Evolutionary conservation across 2,888 invertebrate genomes (phyloP).

Genomic region (Hyalella azteca): DNA sequence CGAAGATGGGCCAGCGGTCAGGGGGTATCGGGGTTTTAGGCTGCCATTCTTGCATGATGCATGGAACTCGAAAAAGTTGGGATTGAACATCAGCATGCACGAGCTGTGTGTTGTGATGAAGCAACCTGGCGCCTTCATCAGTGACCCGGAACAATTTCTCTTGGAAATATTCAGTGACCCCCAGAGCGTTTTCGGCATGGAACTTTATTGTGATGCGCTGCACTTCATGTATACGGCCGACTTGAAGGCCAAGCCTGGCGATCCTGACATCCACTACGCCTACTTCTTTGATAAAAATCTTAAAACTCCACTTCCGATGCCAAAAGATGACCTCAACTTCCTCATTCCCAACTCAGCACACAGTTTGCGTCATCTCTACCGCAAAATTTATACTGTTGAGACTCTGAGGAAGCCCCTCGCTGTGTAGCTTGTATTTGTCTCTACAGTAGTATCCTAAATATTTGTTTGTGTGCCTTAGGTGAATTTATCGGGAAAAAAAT

Average conservation of each 20-base stretch:
- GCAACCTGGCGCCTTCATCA: neutral
- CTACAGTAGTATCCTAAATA: no score
- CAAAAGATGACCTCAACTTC: conserved; percentile 6
- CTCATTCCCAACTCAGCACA: neutral
- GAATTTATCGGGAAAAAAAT: no score
- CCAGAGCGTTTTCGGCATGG: neutral
- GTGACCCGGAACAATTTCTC: neutral
- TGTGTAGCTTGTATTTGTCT: neutral
- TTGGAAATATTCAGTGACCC: neutral
- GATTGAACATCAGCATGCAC: conserved; percentile 4
- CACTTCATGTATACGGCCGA: conserved; percentile 1
- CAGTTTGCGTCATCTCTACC: no score
- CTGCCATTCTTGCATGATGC: neutral
- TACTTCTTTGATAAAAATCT: neutral
- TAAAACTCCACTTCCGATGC: neutral
- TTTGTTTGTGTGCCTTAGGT: no score
- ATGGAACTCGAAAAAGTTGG: neutral
- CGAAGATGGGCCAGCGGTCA: neutral
- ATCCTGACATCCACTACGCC: neutral
- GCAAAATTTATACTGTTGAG: neutral
- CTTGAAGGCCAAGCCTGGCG: neutral
- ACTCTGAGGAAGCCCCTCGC: neutral
- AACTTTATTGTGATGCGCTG: neutral
- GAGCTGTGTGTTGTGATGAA: neutral
- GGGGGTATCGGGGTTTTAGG: neutral